Base-by-base conservation (phyloP, 1,140 invertebrate species). In the Hyposmocoma kahamanoa region DNA sequence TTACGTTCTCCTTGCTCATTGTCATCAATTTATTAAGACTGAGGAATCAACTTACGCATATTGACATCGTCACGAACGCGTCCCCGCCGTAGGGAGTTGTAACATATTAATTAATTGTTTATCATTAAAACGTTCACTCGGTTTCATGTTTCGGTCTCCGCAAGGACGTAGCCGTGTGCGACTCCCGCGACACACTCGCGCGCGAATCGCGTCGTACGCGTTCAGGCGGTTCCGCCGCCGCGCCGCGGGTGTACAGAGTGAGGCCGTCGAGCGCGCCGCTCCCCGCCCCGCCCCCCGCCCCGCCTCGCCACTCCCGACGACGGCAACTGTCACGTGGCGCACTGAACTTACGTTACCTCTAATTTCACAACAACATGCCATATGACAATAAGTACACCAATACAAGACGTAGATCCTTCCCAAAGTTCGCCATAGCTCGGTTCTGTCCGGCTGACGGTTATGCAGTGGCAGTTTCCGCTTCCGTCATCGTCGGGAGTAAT, bases 11-110 rank as follows among this genome's bases (percentile, higher is more conserved):
- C 76, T 84, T 78, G 78, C 78, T 84, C 81, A 84, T 84, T 76
- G 78, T 79, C 81, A 84, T 84, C 81, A 84, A 84, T 82, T 80
- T 79, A 81, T 82, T 82, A 84, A 84, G 81, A 84, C 81, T 84
- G 81, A 84, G 81, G 73, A 82, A 84, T 84, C 81, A 84, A 84
- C 71, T 78, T 67, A 71, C 81, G 77, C 73, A 79, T 75, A 72
- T 71, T 67, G 74, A 76, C 79, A 80, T 84, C 71, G 78, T 67
- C 81, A 79, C 74, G 73, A 71, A 74, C 68, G 71, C 76, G 79
- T 72, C 79, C 78, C 75, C 47, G 54, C 46, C 61, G 60, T 64
- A 62, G 66, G 69, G 67, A 70, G 52, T 66, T 64, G 67, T 68
- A 66, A 65, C 65, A 68, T 64, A 26, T 41, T n/a, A 64, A 62